These are phyloP conservation scores for Myripristis jacobus DNA, from an alignment of 2,797 vertebrate genomes.

Conservation along the genomic window DNA sequence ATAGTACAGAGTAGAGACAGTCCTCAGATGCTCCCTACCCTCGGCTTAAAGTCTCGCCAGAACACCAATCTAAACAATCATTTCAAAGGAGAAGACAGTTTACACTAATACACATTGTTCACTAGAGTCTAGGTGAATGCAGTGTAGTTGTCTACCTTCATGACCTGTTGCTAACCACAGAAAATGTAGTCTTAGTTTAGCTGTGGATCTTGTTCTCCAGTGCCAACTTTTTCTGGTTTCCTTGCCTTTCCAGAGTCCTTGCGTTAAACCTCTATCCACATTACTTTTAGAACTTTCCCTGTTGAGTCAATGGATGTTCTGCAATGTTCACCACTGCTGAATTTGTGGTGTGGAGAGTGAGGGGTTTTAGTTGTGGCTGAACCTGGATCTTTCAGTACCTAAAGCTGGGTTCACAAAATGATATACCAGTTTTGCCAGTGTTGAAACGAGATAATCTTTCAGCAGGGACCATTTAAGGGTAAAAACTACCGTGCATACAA, in stretches of 20 bases:
- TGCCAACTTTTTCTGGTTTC: constrained; percentile 28
- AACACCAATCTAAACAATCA: constrained; percentile 26
- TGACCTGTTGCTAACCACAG: neutral
- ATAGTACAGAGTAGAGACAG: neutral
- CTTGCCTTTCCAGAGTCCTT: constrained; percentile 16
- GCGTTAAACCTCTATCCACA: constrained; percentile 25
- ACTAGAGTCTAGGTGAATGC: constrained; percentile 20
- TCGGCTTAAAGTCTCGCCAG: neutral
- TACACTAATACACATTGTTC: constrained; percentile 17
- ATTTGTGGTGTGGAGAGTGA: constrained; percentile 7
- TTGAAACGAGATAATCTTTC: constrained; percentile 15
- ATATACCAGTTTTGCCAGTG: constrained; percentile 19
- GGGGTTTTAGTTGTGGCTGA: constrained; percentile 9
- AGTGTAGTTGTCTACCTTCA: neutral
- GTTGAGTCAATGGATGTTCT: constrained; percentile 4
- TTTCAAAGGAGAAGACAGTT: constrained; percentile 4
- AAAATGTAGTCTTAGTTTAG: constrained; percentile 13
- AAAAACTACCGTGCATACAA: neutral
- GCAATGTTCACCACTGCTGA: neutral
- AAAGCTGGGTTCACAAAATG: constrained; percentile 27
- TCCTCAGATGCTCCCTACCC: neutral
- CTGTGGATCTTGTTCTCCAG: constrained; percentile 5
- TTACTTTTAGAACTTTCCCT: constrained; percentile 6
- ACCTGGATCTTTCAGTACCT: constrained; percentile 39
- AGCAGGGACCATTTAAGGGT: constrained; percentile 6